Evolutionary conservation across 2,797 vertebrate genomes (phyloP).

Genomic region (Thripadectes ignobilis): DNA sequence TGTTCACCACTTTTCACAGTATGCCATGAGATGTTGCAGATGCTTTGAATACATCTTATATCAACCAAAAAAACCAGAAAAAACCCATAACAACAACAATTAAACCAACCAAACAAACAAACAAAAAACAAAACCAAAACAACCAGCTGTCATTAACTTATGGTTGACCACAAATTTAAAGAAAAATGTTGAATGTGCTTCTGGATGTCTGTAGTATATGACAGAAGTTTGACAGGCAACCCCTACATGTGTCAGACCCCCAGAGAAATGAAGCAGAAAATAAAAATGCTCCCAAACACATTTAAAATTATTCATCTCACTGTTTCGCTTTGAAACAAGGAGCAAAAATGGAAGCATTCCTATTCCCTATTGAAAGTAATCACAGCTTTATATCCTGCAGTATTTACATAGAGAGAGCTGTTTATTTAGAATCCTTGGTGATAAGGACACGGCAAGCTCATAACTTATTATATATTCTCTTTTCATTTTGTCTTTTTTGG

Average conservation of each 20-base stretch:
- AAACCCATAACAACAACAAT: too few species aligned
- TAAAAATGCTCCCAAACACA: constrained; percentile 15
- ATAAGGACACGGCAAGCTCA: constrained; percentile 74
- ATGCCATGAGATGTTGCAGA: not conserved
- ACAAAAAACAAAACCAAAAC: not conserved
- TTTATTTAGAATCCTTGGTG: constrained; percentile 83
- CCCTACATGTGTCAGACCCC: constrained; percentile 25
- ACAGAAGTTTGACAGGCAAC: constrained; percentile 8
- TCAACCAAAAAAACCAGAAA: not conserved
- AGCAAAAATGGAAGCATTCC: constrained; percentile 70
- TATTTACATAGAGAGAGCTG: constrained; percentile 84
- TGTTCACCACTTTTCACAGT: not conserved
- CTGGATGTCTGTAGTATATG: not conserved
- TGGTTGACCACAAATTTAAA: constrained; percentile 5
- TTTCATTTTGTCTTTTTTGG: constrained; percentile 79
- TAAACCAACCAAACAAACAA: not conserved
- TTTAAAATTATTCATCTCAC: constrained; percentile 73
- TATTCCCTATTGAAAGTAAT: constrained; percentile 82
- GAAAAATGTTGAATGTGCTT: constrained; percentile 20
- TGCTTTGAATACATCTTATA: not conserved
- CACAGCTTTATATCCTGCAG: constrained; percentile 76
- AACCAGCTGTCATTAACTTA: not conserved
- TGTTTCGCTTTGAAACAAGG: constrained; percentile 71
- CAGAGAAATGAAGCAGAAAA: constrained; percentile 50
- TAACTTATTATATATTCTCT: constrained; percentile 84